Evolutionary conservation across 2,113 vertebrate species (phyloP).

Genomic region (Hepsetus odoe): DNA sequence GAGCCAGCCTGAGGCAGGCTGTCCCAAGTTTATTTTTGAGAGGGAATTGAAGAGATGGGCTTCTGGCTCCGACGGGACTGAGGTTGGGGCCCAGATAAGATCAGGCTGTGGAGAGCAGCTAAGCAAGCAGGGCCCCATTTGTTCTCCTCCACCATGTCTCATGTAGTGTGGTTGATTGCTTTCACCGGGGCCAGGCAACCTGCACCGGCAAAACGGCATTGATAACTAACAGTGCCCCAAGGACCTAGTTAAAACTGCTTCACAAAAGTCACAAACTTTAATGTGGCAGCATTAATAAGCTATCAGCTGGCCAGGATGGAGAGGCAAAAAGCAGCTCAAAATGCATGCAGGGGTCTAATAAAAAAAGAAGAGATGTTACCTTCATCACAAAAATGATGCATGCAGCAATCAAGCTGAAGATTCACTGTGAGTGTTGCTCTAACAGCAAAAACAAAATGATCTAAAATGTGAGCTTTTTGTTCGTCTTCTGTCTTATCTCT

Average conservation of each 20-base stretch:
- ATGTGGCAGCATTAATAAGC: conserved; percentile 88
- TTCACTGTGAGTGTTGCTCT: conserved; percentile 73
- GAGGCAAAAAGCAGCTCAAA: conserved; percentile 72
- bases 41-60: conserved; percentile 60
- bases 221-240: conserved; percentile 92
- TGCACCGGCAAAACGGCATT: conserved; percentile 81
- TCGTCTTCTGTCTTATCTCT: neutral
- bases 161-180: conserved; percentile 79
- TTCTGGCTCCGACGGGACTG: conserved; percentile 70
- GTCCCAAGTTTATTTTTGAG: conserved; percentile 65
- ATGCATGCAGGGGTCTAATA: conserved; percentile 64
- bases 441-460: conserved; percentile 61
- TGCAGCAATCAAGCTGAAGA: conserved; percentile 67
- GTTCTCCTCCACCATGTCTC: conserved; percentile 78
- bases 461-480: conserved; percentile 36
- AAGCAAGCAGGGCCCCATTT: conserved; percentile 66
- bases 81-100: conserved; percentile 75
- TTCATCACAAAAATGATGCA: conserved; percentile 70
- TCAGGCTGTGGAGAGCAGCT: conserved; percentile 66
- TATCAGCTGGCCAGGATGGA: conserved; percentile 79
- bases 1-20: conserved; percentile 69
- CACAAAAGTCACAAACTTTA: conserved; percentile 82
- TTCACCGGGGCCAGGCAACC: conserved; percentile 74
- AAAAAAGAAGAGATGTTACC: conserved; percentile 81
- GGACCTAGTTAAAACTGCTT: conserved; percentile 93